Evolutionary conservation across 2,113 vertebrate genomes (phyloP).

Genomic region (Narcine bancroftii): DNA sequence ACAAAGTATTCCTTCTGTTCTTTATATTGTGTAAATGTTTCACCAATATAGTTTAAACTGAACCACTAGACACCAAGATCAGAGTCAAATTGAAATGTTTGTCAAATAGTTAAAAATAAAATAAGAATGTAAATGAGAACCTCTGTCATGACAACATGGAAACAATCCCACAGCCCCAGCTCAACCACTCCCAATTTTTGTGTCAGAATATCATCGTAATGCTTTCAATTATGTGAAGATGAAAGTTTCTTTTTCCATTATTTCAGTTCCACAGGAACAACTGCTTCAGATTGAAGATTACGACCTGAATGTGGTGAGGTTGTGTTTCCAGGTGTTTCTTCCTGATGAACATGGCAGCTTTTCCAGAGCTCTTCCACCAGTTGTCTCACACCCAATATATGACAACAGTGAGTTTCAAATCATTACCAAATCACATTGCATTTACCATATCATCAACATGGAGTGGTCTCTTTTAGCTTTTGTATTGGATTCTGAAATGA

Average conservation of each 20-base stretch:
- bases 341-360: conserved; percentile 74
- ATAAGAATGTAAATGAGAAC: background rate
- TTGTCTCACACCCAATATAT: conserved; percentile 94
- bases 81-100: background rate
- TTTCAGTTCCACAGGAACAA: conserved; percentile 77
- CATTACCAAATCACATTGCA: background rate
- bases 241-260: conserved; percentile 39
- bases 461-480: background rate
- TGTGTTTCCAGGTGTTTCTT: conserved; percentile 90
- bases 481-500: background rate
- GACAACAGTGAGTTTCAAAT: conserved; percentile 83
- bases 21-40: background rate
- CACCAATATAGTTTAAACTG: background rate
- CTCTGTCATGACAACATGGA: too few species aligned
- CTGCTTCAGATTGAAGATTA: conserved; percentile 85
- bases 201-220: background rate
- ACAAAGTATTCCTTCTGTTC: background rate
- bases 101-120: background rate
- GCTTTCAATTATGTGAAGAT: background rate
- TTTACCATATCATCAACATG: background rate
- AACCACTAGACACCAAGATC: background rate
- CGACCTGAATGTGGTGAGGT: conserved; percentile 89
- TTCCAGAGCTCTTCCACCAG: conserved; percentile 64
- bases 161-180: too few species aligned
- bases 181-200: too few species aligned